Percentiles rank a stretch among this genome's conserved stretches.
Evolutionary conservation across 2,888 invertebrate species (phyloP).

Genomic region (Pasiphila rectangulata): DNA sequence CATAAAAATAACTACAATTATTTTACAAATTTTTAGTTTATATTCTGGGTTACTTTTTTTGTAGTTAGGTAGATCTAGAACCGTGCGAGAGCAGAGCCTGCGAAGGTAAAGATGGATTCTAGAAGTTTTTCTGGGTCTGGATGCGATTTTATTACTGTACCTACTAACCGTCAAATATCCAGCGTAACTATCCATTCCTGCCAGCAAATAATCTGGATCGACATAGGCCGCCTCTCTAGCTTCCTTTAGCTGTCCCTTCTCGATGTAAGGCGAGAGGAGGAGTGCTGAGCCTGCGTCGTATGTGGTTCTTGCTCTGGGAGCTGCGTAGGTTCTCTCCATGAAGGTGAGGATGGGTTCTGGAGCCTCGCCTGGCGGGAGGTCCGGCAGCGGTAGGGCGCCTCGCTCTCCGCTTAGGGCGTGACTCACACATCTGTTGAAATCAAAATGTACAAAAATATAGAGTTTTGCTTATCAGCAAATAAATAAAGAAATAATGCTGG

Average conservation of each 20-base stretch:
- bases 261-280: constrained; percentile 78
- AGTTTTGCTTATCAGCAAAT: too few relatives aligned
- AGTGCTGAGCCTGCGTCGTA: constrained; percentile 74
- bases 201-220: constrained; percentile 58
- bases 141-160: too few relatives aligned
- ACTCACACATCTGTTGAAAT: constrained; percentile 44
- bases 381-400: constrained; percentile 55
- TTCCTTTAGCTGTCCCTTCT: constrained; percentile 72
- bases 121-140: too few relatives aligned
- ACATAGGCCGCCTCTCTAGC: constrained; percentile 72
- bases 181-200: constrained; percentile 74
- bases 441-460: too few relatives aligned
- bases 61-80: too few relatives aligned
- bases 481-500: too few relatives aligned
- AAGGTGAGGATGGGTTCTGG: constrained; percentile 70
- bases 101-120: too few relatives aligned
- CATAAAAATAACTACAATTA: too few relatives aligned
- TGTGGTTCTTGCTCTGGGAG: constrained; percentile 46
- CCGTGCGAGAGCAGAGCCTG: too few relatives aligned
- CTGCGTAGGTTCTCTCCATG: constrained; percentile 64
- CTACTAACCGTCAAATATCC: constrained; percentile 68
- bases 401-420: constrained; percentile 42
- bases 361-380: constrained; percentile 68
- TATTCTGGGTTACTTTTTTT: too few relatives aligned
- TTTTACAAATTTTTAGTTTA: too few relatives aligned